Conservation (phyloP, 64 coral and sea anemone genomes). For the Platygyra sinensis region DNA sequence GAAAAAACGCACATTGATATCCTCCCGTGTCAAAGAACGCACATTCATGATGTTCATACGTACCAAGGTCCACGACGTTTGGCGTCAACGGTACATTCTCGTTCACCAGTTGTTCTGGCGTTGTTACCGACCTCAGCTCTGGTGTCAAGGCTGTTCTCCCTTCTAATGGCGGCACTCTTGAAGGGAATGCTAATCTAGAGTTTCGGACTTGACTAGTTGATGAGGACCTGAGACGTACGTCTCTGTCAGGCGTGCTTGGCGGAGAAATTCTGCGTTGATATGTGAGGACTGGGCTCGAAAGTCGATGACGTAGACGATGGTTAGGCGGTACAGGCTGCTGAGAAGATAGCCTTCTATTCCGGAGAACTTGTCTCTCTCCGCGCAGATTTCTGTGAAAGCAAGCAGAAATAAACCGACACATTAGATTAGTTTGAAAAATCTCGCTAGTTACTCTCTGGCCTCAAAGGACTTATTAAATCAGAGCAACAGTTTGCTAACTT, state of each 20-base stretch:
- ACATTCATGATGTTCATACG: background rate
- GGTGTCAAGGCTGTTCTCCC: background rate
- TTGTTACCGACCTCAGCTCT: background rate
- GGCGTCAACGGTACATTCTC: background rate
- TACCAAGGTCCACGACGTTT: slow-evolving; percentile 6
- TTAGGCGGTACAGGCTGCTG: background rate
- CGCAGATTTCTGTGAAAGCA: slow-evolving; percentile 6
- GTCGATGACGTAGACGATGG: slow-evolving; percentile 17
- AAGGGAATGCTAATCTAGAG: background rate
- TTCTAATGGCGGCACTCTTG: slow-evolving; percentile 12
- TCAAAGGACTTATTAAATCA: too few species aligned
- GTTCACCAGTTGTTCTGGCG: background rate
- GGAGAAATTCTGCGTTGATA: slow-evolving; percentile 32
- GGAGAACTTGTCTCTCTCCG: background rate
- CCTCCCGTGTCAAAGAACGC: background rate
- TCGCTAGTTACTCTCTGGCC: too few species aligned
- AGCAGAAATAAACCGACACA: background rate
- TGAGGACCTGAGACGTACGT: background rate
- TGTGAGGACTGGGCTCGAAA: slow-evolving; percentile 37
- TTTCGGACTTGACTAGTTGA: slow-evolving; percentile 1
- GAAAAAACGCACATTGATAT: background rate
- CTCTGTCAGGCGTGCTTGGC: slow-evolving; percentile 13
- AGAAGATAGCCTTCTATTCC: background rate
- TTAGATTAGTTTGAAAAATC: too few species aligned
- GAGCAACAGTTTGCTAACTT: too few species aligned